Evolutionary conservation across 2,888 invertebrate species (phyloP), one percentile per base, ranked within the genome.

Genomic region (Cataglyphis rosenhaueri): DNA sequence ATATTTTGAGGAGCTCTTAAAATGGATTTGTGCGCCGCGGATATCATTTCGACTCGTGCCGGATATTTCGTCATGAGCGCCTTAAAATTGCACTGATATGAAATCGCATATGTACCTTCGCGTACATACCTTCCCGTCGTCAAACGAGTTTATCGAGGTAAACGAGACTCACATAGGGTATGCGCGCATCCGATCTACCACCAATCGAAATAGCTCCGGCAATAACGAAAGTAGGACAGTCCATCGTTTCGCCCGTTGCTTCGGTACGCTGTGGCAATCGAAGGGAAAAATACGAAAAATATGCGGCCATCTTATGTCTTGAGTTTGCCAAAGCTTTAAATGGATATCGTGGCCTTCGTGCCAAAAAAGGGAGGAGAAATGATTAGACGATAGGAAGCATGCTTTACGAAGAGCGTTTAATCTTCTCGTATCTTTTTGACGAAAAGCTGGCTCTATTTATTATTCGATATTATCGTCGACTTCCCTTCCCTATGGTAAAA

Each of bases 131-230:
- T 35, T 44, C 25, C 52, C 52, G 38, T n/a, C 25, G 44, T 44
- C 35, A 70, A 79, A 79, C 71, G n/a, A 79, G 71, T 79, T 70
- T 79, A 70, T 70, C 44, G 71, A 70, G 71, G 78, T 78, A 44
- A 78, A 78, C 78, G 70, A 71, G 59, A 70, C 44, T 70, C 44
- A 2, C 71, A 55, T 29, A 32, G 78, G 70, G 44, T 79, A 44
- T 71, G 71, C 35, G 78, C 41, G 71, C 71, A 79, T 79, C 48
- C 71, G 78, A 79, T 79, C 78, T 70, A 59, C 44, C 78, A 59
- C 70, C 78, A 79, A 79, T 79, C 59, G 78, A 79, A 79, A 79
- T 70, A 70, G 78, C 78, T 79, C 35, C 71, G 44, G 78, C 78
- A 68, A 78, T 68, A 75, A 79, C 57, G 78, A 70, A 79, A 79